These are phyloP conservation scores for Sphaerophoria rueppellii DNA, from an alignment of 2,888 invertebrate species.

Conservation along the genomic window DNA sequence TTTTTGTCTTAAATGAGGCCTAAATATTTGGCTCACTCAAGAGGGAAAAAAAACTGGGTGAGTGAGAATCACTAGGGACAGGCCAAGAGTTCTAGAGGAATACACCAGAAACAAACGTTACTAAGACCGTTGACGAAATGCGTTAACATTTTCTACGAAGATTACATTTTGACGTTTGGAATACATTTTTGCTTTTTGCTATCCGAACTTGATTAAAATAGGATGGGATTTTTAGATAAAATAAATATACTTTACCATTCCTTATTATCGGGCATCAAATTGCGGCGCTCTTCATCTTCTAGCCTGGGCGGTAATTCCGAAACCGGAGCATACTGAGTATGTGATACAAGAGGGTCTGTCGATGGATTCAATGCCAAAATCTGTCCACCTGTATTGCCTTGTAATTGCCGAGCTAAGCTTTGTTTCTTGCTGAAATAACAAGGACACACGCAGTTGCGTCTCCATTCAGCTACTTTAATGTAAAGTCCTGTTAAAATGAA, in stretches of 20 bases:
- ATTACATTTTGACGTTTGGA: no score
- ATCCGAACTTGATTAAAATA: no score
- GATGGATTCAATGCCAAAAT: conserved; percentile 88
- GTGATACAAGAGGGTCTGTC: conserved; percentile 88
- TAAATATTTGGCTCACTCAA: no score
- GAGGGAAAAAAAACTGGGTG: no score
- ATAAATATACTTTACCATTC: conserved; percentile 84
- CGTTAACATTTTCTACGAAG: no score
- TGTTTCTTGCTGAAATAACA: conserved; percentile 78
- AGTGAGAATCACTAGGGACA: no score
- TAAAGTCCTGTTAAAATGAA: conserved; percentile 78
- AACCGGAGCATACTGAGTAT: conserved; percentile 89
- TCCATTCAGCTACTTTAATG: conserved; percentile 78
- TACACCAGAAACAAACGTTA: no score
- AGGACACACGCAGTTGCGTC: conserved; percentile 79
- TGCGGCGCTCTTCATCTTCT: conserved; percentile 86
- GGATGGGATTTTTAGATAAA: no score
- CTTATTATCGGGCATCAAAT: conserved; percentile 89
- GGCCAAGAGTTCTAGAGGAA: no score
- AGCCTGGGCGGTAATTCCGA: conserved; percentile 88
- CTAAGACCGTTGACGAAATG: no score
- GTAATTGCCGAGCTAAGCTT: conserved; percentile 78
- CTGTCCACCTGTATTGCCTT: conserved; percentile 82
- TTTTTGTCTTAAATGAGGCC: no score
- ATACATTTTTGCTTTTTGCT: no score